Conservation (phyloP, 1,140 invertebrate genomes). For the Drosophila bipectinata region DNA sequence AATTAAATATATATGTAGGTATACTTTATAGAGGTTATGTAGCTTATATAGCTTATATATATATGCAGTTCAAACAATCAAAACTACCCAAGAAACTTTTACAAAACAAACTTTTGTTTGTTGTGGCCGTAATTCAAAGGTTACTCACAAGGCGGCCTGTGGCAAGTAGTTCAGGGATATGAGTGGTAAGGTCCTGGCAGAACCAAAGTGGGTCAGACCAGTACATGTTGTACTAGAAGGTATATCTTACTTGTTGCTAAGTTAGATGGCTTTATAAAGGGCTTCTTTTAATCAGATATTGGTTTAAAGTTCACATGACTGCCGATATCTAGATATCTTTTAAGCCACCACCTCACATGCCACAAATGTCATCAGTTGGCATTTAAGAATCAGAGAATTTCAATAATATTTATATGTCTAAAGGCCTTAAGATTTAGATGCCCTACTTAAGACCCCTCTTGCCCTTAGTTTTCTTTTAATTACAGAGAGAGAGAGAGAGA, state of each 20-base stretch:
- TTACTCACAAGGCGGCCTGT: conserved; percentile 40
- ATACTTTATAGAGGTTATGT: background rate
- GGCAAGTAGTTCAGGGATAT: conserved; percentile 42
- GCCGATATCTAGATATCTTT: conserved; percentile 14
- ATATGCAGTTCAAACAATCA: conserved; percentile 12
- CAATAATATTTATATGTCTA: conserved; percentile 19
- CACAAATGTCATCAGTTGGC: conserved; percentile 33
- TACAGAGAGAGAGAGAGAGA: background rate
- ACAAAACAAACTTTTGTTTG: conserved; percentile 51
- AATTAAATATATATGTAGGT: conserved; percentile 53
- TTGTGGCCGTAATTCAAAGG: conserved; percentile 55
- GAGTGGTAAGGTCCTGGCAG: conserved; percentile 27
- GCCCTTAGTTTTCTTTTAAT: conserved; percentile 2
- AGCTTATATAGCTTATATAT: background rate
- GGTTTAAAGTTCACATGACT: conserved; percentile 26
- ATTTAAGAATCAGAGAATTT: conserved; percentile 14
- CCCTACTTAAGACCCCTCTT: background rate
- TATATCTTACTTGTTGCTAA: conserved; percentile 11
- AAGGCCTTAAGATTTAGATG: background rate
- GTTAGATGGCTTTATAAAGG: no score
- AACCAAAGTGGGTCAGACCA: conserved; percentile 31
- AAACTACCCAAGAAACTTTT: conserved; percentile 52
- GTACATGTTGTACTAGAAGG: no score
- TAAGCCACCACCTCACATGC: conserved; percentile 15
- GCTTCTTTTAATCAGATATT: conserved; percentile 3